A percentile compares a stretch with the other conserved stretches of the same genome.
Conservation (phyloP, 2,113 vertebrate species). For the Fulica atra region DNA sequence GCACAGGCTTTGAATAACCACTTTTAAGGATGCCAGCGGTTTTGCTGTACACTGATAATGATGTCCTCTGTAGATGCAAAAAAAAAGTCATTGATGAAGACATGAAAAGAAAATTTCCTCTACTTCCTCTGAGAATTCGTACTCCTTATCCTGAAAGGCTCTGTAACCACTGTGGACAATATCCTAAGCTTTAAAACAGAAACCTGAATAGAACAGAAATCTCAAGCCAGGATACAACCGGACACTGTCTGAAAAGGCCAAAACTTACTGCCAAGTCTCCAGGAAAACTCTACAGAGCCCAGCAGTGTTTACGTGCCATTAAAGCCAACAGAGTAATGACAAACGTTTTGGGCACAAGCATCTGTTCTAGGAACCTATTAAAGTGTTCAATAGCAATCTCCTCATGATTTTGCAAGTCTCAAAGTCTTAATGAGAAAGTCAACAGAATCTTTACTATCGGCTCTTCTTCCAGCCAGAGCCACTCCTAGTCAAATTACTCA, state of each 20-base stretch:
- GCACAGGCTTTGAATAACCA: neutral
- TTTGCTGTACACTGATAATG: neutral
- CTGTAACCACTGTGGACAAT: neutral
- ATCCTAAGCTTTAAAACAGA: neutral
- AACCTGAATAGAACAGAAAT: constrained; percentile 6
- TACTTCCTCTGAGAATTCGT: neutral
- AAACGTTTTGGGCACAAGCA: neutral
- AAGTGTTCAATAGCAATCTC: constrained; percentile 7
- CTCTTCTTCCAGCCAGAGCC: neutral
- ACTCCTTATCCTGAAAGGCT: neutral
- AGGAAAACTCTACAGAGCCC: neutral
- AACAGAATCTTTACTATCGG: neutral
- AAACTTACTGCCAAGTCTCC: constrained; percentile 30
- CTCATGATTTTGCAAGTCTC: constrained; percentile 18
- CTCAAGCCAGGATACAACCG: neutral
- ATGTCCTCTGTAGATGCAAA: neutral
- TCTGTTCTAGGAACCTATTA: constrained; percentile 31
- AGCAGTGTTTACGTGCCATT: neutral
- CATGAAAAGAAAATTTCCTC: constrained; percentile 19
- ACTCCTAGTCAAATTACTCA: constrained; percentile 19
- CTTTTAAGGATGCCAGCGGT: neutral
- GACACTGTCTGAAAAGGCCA: constrained; percentile 10
- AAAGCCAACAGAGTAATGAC: constrained; percentile 8
- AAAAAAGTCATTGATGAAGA: constrained; percentile 8
- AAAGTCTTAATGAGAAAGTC: constrained; percentile 37